Evolutionary conservation across 2,888 invertebrate species (phyloP).

Genomic region (Miltochrista miniata): DNA sequence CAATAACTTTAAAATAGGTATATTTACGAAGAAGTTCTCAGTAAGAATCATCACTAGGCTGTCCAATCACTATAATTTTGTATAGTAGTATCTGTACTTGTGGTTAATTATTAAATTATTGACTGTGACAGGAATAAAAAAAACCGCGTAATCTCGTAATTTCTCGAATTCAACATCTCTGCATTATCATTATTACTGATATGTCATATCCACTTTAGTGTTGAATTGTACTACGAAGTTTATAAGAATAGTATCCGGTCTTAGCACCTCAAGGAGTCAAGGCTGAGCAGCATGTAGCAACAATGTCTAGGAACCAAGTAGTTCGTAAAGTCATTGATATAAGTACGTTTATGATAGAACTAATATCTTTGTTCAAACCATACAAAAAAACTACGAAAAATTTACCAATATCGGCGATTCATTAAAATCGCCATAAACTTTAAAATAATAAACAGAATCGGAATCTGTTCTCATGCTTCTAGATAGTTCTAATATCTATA

Average conservation of each 20-base stretch:
- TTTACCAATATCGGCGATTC: no score
- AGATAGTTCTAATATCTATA: no score
- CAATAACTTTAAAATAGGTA: no score
- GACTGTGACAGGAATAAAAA: no score
- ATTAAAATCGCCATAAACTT: neutral
- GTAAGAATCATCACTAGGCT: neutral
- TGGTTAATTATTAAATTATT: no score
- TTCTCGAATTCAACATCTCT: no score
- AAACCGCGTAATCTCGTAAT: no score
- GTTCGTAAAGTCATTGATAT: neutral
- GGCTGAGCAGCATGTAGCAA: neutral
- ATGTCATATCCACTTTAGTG: no score
- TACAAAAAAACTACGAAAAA: neutral
- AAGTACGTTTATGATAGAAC: no score
- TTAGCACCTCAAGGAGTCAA: slow-evolving; percentile 5
- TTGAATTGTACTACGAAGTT: neutral
- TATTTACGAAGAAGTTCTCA: neutral
- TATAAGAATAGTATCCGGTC: slow-evolving; percentile 7
- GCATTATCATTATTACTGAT: no score
- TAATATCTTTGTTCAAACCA: neutral
- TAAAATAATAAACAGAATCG: neutral
- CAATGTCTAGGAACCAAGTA: neutral
- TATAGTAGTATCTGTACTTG: no score
- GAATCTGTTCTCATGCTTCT: neutral
- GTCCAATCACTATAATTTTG: neutral